These are phyloP conservation scores for Argyra leucocephala DNA, from an alignment of 2,888 invertebrate genomes.

Conservation along the genomic window DNA sequence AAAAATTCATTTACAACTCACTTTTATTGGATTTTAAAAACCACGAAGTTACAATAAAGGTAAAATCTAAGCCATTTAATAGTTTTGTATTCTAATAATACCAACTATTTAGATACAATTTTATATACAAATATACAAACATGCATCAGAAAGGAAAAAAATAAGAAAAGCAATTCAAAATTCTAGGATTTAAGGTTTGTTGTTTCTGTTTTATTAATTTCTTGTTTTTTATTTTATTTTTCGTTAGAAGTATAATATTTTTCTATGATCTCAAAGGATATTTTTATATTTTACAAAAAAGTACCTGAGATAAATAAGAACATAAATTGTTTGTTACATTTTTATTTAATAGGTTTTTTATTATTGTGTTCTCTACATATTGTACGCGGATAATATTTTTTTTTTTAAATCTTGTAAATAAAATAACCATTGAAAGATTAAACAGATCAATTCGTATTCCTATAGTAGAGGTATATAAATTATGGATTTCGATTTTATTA, in stretches of 20 bases:
- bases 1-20: background rate
- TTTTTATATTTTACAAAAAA: background rate
- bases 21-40: background rate
- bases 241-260: background rate
- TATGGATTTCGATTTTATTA: too few species aligned
- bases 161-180: background rate
- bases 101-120: too few species aligned
- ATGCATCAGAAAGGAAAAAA: background rate
- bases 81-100: background rate
- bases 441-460: too few species aligned
- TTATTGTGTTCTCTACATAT: too few species aligned
- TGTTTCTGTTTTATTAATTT: background rate
- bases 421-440: too few species aligned
- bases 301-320: background rate
- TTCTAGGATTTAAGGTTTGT: background rate
- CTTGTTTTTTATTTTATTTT: background rate
- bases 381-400: too few species aligned
- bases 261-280: background rate
- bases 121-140: too few species aligned
- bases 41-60: background rate
- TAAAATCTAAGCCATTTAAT: background rate
- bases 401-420: too few species aligned
- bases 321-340: background rate
- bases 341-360: background rate
- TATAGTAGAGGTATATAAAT: too few species aligned